Percentiles rank a stretch among this genome's conserved stretches.
These are phyloP conservation scores for Brassicogethes aeneus DNA, from an alignment of 2,888 invertebrate species.

Conservation along the genomic window DNA sequence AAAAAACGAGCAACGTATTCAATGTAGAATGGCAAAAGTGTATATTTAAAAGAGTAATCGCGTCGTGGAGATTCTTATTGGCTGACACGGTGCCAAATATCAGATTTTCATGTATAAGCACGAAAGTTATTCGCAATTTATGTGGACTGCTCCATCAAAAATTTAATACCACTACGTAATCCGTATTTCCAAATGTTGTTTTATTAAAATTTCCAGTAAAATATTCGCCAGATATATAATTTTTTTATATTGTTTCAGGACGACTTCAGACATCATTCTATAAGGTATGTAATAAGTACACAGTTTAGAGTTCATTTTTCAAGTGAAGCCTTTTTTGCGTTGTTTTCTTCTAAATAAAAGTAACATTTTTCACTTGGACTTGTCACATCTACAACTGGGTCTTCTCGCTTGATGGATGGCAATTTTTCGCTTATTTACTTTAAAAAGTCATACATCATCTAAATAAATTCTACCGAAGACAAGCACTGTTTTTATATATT, in stretches of 20 bases:
- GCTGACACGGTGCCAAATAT: conserved; percentile 28
- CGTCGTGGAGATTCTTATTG: too few species aligned
- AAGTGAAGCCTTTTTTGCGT: background rate
- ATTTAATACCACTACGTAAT: conserved; percentile 20
- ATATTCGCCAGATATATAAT: too few species aligned
- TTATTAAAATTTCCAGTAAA: background rate
- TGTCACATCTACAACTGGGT: background rate
- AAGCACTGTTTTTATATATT: too few species aligned
- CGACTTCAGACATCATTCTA: too few species aligned
- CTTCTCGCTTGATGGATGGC: background rate
- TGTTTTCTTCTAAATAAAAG: background rate
- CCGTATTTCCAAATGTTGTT: conserved; percentile 10
- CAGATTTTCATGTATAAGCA: conserved; percentile 30
- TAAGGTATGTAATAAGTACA: too few species aligned
- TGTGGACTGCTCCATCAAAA: conserved; percentile 25
- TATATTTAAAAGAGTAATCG: too few species aligned
- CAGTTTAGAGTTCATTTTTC: too few species aligned
- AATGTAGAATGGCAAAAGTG: too few species aligned
- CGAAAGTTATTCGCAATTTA: conserved; percentile 28
- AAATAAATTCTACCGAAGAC: too few species aligned
- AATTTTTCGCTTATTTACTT: conserved; percentile 1
- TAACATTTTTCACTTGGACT: background rate
- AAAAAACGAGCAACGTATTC: too few species aligned
- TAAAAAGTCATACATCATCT: background rate
- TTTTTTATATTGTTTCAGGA: background rate